Evolutionary conservation across 2,113 vertebrate genomes (phyloP).

Genomic region (Eclectus roratus): DNA sequence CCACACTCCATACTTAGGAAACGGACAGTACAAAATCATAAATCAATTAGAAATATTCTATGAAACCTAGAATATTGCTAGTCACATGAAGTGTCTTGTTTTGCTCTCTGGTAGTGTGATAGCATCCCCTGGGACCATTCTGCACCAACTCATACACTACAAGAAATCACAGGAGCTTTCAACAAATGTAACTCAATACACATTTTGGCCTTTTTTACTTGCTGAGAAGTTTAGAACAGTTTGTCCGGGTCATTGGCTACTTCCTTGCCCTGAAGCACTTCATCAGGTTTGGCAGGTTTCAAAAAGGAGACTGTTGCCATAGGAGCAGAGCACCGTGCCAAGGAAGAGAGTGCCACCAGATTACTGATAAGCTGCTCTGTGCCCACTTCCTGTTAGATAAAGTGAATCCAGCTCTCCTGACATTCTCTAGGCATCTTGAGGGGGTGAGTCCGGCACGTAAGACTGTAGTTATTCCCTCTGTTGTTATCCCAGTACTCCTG

Average conservation of each 20-base stretch:
- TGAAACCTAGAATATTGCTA: background rate
- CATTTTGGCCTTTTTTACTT: slow-evolving; percentile 12
- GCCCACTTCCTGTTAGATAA: slow-evolving; percentile 72
- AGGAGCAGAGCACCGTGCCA: background rate
- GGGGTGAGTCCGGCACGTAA: slow-evolving; percentile 84
- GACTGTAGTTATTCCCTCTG: slow-evolving; percentile 83
- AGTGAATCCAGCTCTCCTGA: slow-evolving; percentile 93
- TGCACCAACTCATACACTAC: background rate
- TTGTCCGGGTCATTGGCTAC: background rate
- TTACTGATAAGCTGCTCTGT: background rate
- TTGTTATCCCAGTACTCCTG: slow-evolving; percentile 92
- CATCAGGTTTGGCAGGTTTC: background rate
- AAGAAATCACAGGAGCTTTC: background rate
- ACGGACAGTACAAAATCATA: background rate
- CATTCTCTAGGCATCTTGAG: slow-evolving; percentile 87
- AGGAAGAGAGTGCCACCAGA: background rate
- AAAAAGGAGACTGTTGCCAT: background rate
- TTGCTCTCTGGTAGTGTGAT: background rate
- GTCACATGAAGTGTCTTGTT: background rate
- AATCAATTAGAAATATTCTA: background rate
- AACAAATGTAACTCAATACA: background rate
- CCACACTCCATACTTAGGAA: background rate
- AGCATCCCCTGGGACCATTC: background rate
- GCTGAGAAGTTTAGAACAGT: background rate
- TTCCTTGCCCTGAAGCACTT: background rate